Conservation (phyloP, 2,113 vertebrate species). For the Microcebus lehilahytsara region DNA sequence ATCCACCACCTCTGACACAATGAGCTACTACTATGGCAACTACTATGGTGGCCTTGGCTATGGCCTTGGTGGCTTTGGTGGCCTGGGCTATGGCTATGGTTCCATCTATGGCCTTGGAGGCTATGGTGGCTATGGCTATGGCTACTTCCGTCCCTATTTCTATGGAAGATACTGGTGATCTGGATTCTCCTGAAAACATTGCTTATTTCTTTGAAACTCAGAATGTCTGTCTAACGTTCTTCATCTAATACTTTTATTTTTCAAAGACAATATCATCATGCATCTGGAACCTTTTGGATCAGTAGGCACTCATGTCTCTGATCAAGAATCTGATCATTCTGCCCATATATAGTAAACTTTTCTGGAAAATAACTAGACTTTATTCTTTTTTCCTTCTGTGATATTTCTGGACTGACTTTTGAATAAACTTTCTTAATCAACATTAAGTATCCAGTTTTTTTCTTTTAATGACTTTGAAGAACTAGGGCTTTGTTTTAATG, state of each 20-base stretch:
- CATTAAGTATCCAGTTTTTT: not conserved
- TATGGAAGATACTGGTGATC: not conserved
- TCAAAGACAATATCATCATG: not conserved
- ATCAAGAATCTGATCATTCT: not conserved
- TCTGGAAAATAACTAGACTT: not conserved
- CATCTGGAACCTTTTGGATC: not conserved
- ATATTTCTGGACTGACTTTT: not conserved
- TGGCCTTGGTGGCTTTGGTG: too few relatives aligned
- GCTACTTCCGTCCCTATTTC: not conserved
- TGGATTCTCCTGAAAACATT: not conserved
- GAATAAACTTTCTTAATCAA: not conserved
- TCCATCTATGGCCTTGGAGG: not conserved
- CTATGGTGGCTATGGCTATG: not conserved
- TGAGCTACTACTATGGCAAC: not conserved
- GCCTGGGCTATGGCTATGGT: not conserved
- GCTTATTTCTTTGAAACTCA: not conserved
- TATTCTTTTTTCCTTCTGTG: not conserved
- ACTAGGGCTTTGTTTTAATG: not conserved
- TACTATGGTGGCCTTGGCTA: not conserved
- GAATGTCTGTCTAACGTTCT: not conserved
- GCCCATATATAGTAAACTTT: too few relatives aligned
- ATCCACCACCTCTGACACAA: too few relatives aligned
- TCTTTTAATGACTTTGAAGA: not conserved
- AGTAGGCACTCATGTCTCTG: not conserved
- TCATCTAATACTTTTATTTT: not conserved